A percentile compares a stretch with the other conserved stretches of the same genome.
These are phyloP conservation scores for Cheirogaleus medius DNA, from an alignment of 2,113 vertebrate genomes.

Conservation along the genomic window DNA sequence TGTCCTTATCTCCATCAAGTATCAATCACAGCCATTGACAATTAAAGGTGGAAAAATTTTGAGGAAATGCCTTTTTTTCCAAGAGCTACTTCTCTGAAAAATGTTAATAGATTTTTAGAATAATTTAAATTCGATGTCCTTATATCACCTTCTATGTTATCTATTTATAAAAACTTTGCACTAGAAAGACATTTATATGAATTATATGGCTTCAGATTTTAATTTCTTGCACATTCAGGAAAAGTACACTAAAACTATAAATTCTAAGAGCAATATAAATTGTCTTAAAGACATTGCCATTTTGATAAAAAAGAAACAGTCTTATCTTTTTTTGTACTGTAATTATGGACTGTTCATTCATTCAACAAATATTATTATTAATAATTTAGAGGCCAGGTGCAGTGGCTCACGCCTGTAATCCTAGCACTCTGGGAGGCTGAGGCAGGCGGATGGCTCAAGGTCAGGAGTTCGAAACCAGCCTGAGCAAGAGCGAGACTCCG, in stretches of 20 bases:
- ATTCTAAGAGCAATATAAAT: background rate
- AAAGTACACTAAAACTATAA: slow-evolving; percentile 20
- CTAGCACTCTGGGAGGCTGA: no score
- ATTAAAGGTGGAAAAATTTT: background rate
- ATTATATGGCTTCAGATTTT: background rate
- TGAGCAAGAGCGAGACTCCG: no score
- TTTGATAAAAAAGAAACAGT: background rate
- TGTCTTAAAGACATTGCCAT: background rate
- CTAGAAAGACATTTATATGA: slow-evolving; percentile 5
- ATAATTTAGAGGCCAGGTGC: background rate
- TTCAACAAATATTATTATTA: background rate
- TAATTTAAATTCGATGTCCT: slow-evolving; percentile 16
- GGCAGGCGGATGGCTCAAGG: no score
- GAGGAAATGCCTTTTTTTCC: background rate
- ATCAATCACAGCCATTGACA: background rate
- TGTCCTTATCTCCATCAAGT: background rate
- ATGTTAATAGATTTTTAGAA: background rate
- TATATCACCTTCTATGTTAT: slow-evolving; percentile 2
- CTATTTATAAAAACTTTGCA: slow-evolving; percentile 11
- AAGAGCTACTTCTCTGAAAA: background rate
- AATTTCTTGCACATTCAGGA: background rate
- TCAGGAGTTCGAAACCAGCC: no score
- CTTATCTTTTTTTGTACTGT: background rate
- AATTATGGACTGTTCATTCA: background rate
- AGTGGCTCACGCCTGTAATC: no score